Conservation (phyloP, 2,113 vertebrate genomes). For the Ariopsis seemanni region DNA sequence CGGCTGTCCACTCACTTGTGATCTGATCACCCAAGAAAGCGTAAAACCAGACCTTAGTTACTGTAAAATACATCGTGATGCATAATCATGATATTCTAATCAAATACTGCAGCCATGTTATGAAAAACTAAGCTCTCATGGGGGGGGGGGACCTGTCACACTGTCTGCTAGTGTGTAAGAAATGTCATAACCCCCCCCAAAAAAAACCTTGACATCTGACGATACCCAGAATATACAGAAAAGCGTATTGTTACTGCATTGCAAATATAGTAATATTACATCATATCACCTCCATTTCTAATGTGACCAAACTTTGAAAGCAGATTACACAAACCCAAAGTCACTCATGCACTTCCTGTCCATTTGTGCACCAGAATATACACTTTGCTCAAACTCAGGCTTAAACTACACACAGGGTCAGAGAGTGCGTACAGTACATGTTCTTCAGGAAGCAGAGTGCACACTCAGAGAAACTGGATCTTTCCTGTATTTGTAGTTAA, state of each 20-base stretch:
- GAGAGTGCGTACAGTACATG: not conserved
- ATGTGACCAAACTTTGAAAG: not conserved
- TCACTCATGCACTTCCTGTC: not conserved
- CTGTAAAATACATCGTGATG: not conserved
- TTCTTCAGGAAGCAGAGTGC: not conserved
- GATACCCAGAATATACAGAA: not conserved
- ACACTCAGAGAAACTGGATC: not conserved
- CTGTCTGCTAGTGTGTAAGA: not conserved
- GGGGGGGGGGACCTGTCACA: not conserved
- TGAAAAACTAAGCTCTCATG: not conserved
- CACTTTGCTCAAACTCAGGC: not conserved
- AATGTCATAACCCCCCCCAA: not conserved
- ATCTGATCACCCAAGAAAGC: not conserved
- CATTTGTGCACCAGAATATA: not conserved
- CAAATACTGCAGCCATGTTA: not conserved
- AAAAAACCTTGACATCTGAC: not conserved
- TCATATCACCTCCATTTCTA: not conserved
- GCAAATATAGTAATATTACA: not conserved
- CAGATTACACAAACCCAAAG: not conserved
- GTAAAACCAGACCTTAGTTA: not conserved
- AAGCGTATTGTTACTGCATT: not conserved
- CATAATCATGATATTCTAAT: not conserved
- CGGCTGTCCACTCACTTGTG: no score
- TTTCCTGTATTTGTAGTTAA: not conserved
- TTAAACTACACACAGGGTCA: not conserved